phyloP scores from a whole-genome alignment of 1,140 invertebrate species.

The Triops cancriformis region DNA sequence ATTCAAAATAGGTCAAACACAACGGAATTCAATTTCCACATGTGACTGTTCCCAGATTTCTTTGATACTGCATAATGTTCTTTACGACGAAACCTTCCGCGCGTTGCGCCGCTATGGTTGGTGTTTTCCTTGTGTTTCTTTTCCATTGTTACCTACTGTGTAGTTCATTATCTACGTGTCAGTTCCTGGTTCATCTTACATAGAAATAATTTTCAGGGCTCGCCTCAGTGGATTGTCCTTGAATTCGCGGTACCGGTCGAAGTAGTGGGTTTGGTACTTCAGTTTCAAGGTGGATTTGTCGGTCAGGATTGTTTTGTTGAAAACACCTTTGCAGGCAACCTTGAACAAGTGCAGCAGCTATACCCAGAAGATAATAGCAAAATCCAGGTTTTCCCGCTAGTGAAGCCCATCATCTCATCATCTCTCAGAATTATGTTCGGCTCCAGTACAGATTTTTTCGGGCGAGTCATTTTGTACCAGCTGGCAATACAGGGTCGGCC shows the following conservation, averaged over 20 bases:
- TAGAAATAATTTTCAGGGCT: slow-evolving; percentile 37
- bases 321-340: slow-evolving; percentile 29
- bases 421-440: slow-evolving; percentile 29
- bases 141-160: not conserved
- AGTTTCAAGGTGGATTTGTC: slow-evolving; percentile 48
- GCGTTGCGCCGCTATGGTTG: not conserved
- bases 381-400: slow-evolving; percentile 37
- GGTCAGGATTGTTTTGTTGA: slow-evolving; percentile 41
- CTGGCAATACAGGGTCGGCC: slow-evolving; percentile 18
- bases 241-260: slow-evolving; percentile 34
- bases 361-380: slow-evolving; percentile 44
- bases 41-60: no score
- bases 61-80: no score
- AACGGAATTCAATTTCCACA: no score
- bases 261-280: slow-evolving; percentile 37
- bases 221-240: slow-evolving; percentile 42
- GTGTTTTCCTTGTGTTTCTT: not conserved
- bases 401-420: not conserved
- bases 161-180: not conserved
- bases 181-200: not conserved
- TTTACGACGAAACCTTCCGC: no score
- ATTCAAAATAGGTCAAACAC: no score
- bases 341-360: slow-evolving; percentile 31
- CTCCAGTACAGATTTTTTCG: slow-evolving; percentile 31
- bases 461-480: slow-evolving; percentile 31